Conservation (phyloP, 1,140 invertebrate species). For the Mycetomoellerius zeteki region DNA sequence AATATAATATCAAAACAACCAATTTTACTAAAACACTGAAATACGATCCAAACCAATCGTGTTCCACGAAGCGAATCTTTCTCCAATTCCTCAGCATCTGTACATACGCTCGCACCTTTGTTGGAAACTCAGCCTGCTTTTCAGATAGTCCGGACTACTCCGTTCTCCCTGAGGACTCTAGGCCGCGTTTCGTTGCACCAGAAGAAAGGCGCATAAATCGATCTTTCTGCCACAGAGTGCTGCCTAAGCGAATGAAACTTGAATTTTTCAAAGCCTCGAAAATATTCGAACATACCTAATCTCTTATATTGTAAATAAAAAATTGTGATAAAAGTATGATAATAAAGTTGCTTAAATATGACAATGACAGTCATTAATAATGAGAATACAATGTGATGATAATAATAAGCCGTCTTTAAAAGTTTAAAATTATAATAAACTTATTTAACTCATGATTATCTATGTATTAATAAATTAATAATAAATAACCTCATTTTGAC, state of each 20-base stretch:
- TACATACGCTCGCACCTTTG: conserved; percentile 31
- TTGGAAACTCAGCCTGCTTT: conserved; percentile 49
- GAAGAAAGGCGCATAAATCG: conserved; percentile 44
- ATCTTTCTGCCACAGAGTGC: conserved; percentile 22
- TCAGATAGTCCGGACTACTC: conserved; percentile 17
- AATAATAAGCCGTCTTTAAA: background rate
- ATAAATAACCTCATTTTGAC: background rate
- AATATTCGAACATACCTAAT: conserved; percentile 17
- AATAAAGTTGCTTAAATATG: background rate
- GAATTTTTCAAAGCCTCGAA: conserved; percentile 35
- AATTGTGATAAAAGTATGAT: background rate
- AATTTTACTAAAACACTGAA: conserved; percentile 21
- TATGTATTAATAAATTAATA: background rate
- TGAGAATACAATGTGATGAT: background rate
- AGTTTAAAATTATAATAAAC: background rate
- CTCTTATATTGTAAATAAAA: conserved; percentile 5
- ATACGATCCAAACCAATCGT: conserved; percentile 23
- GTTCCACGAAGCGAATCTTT: conserved; percentile 30
- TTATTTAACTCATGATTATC: background rate
- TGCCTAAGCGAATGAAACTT: conserved; percentile 40
- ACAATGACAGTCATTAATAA: background rate
- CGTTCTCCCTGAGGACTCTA: conserved; percentile 28
- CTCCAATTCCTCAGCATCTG: conserved; percentile 38
- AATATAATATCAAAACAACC: background rate
- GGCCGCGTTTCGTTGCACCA: conserved; percentile 31